Evolutionary conservation across 2,888 invertebrate genomes (phyloP), one percentile per base, ranked within the genome.

Genomic region (Nineta flava): DNA sequence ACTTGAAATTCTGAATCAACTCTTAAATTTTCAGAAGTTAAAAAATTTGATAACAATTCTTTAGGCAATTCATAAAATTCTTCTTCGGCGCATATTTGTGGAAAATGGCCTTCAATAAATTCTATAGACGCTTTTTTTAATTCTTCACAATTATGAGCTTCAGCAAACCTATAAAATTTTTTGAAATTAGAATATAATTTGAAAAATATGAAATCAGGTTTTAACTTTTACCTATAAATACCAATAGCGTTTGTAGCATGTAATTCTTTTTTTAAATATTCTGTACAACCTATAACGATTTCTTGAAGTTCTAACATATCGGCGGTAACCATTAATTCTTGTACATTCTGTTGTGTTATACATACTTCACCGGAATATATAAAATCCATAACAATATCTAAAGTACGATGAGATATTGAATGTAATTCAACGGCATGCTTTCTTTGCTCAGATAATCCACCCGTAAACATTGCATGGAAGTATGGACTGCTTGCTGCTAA

Each of bases 391-490:
- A 93, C 73, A 58, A 77, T 75, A 54, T 83, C 77, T 52, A 93
- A 76, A 52, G 86, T 83, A 48, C 79, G 74, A 44, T 86, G 75
- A 53, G 84, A 78, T 46, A 91, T 76, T 49, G 83, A 82, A 56
- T 86, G 87, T 52, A 93, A 70, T 56, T 84, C 79, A n/a, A 93
- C 83, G 53, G 79, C 75, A 55, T 81, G 77, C 64, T 86, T 83
- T 59, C 83, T 81, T 58, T 83, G 84, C 66, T 93, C 93, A 53
- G 82, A 79, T 55, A 93, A 69, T 10, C 87, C 88, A 34, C 83
- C 83, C 56, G 84, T 83, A 63, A 93, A 92, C 92, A 93, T 93
- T 42, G 91, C 92, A 67, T 90, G 83, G 67, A 94, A 94, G 66
- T 93, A 94, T 50, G 86, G 85, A 69, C 91, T 90, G 55, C 87